phyloP scores from a whole-genome alignment of 2,113 vertebrate genomes.

The Albula goreensis region DNA sequence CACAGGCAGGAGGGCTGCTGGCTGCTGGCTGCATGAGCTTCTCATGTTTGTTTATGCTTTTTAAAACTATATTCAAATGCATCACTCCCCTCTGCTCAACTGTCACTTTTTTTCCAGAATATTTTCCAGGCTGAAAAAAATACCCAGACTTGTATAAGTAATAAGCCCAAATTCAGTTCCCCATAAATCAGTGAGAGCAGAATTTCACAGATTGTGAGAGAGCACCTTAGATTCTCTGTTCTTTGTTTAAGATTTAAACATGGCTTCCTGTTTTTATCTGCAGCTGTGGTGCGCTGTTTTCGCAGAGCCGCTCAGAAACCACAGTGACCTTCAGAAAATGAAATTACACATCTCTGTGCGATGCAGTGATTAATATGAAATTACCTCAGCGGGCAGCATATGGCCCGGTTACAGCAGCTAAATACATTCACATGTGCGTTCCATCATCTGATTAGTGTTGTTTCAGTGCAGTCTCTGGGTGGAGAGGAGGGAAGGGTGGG shows the following conservation, averaged over 20 bases:
- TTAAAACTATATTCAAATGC: background rate
- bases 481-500: background rate
- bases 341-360: background rate
- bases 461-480: conserved; percentile 5
- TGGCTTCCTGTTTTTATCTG: background rate
- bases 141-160: background rate
- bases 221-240: background rate
- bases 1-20: background rate
- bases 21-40: background rate
- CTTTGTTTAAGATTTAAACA: background rate
- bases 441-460: conserved; percentile 16
- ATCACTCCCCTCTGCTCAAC: background rate
- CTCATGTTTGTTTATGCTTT: background rate
- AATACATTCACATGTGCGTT: background rate
- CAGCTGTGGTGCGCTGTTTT: background rate
- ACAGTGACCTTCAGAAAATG: conserved; percentile 16
- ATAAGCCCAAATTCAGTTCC: background rate
- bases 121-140: background rate
- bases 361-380: background rate
- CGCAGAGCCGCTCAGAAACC: background rate
- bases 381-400: background rate
- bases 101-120: background rate
- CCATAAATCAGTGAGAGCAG: background rate
- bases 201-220: background rate
- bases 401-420: background rate